These are phyloP conservation scores for Bostrychus sinensis DNA, from an alignment of 2,113 vertebrate species.

Conservation along the genomic window DNA sequence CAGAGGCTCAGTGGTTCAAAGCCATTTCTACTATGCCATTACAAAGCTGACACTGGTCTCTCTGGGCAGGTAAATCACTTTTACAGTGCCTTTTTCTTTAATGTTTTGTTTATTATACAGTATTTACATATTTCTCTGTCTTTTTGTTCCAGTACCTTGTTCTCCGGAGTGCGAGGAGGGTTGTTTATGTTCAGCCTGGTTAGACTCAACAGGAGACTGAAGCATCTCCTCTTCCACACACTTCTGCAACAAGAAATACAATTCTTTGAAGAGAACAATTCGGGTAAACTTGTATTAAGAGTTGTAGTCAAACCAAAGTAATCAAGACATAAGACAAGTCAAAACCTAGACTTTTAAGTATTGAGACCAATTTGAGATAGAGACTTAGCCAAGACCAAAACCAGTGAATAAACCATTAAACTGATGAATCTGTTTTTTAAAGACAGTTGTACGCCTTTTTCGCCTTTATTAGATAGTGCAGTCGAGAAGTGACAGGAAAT, in stretches of 20 bases:
- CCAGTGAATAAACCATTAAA: too few species aligned
- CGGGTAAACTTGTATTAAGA: constrained; percentile 62
- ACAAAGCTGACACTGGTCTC: constrained; percentile 75
- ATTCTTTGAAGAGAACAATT: constrained; percentile 78
- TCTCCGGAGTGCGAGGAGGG: constrained; percentile 71
- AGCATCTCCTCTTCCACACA: constrained; percentile 70
- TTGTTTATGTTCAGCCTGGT: constrained; percentile 71
- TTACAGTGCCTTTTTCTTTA: neutral
- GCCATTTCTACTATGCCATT: constrained; percentile 66
- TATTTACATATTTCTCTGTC: neutral
- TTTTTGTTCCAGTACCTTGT: constrained; percentile 64
- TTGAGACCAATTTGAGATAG: too few species aligned
- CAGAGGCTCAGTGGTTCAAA: constrained; percentile 52
- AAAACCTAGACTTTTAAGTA: too few species aligned
- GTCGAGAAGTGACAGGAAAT: too few species aligned
- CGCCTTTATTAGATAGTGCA: too few species aligned
- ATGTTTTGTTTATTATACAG: neutral
- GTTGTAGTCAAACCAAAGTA: too few species aligned
- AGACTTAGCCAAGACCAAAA: too few species aligned
- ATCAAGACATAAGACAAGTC: too few species aligned
- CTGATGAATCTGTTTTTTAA: too few species aligned
- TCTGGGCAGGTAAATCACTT: constrained; percentile 78
- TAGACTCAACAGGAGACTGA: constrained; percentile 76
- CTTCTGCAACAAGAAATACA: constrained; percentile 77
- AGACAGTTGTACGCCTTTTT: too few species aligned